Evolutionary conservation across 2,113 vertebrate genomes (phyloP).

Genomic region (Myrmophylax atrothorax): DNA sequence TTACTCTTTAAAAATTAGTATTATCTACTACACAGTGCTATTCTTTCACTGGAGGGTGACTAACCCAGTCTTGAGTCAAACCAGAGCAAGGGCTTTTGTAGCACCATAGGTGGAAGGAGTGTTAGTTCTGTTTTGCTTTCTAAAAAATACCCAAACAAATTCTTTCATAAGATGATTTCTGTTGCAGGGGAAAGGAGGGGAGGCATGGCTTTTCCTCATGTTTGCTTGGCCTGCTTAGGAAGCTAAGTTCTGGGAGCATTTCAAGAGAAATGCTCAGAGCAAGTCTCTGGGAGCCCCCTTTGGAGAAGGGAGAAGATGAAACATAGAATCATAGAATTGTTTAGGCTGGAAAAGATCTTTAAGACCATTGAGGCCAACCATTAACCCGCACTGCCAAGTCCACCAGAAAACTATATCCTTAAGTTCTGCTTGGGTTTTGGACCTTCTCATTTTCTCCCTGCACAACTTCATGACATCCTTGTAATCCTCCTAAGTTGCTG

Average conservation of each 20-base stretch:
- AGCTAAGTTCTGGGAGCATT: not conserved
- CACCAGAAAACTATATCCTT: not conserved
- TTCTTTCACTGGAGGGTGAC: not conserved
- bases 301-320: not conserved
- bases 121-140: not conserved
- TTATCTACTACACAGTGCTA: not conserved
- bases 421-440: not conserved
- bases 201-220: not conserved
- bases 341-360: not conserved
- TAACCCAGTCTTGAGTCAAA: not conserved
- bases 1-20: not conserved
- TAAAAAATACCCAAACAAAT: not conserved
- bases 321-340: not conserved
- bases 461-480: not conserved
- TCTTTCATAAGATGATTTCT: not conserved
- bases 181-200: fast-evolving
- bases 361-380: not conserved
- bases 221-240: not conserved
- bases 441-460: not conserved
- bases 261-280: not conserved
- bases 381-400: not conserved
- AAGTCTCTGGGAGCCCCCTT: not conserved
- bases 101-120: not conserved
- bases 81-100: not conserved
- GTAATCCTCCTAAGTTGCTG: not conserved